Evolutionary conservation across 2,797 vertebrate species (phyloP), one percentile per base, ranked within the genome.

Genomic region (Xenentodon cancila): DNA sequence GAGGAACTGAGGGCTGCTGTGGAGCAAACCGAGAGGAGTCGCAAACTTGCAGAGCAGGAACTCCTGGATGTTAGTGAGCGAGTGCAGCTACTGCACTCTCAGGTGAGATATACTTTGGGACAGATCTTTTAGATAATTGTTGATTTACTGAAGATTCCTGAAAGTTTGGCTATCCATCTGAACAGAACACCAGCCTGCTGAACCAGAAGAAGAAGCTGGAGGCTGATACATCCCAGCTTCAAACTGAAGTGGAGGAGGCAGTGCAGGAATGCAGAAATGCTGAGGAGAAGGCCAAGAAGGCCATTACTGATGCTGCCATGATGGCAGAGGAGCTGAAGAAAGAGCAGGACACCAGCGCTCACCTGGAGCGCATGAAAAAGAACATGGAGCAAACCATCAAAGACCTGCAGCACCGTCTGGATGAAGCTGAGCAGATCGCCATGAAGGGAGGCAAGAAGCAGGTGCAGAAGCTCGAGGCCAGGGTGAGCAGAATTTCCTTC

Each of bases 301-400:
- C 25, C 5, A 92, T 96, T 65, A 95, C 93, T 0, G 95, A 96
- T 3, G 95, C 83, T 53, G 84, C 85, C 69, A 83, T 81, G 79
- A 88, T 84, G 94, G 94, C 94, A 0, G 94, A 96, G 75, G 94
- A 96, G 87, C 85, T 95, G 76, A 96, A 96, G 90, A 95, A 95
- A 69, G 94, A 95, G 83, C 95, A 96, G 82, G 95, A 95, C 87
- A 95, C 94, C 63, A 95, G 94, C 4, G 86, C 94, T 72, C 96
- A 97, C 69, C 88, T 97, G 80, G 96, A 97, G 73, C 89, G 95
- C 1, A 85, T 88, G 87, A 88, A 85, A 78, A 88, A 85, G 75
- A 88, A 88, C 79, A 88, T 87, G 84, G 96, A 96, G 77, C 95
- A 96, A 82, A 97, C 94, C 58, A 93, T 96, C 68, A 25, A 25